Conservation (phyloP, 2,888 invertebrate genomes). For the Euproctis similis region DNA sequence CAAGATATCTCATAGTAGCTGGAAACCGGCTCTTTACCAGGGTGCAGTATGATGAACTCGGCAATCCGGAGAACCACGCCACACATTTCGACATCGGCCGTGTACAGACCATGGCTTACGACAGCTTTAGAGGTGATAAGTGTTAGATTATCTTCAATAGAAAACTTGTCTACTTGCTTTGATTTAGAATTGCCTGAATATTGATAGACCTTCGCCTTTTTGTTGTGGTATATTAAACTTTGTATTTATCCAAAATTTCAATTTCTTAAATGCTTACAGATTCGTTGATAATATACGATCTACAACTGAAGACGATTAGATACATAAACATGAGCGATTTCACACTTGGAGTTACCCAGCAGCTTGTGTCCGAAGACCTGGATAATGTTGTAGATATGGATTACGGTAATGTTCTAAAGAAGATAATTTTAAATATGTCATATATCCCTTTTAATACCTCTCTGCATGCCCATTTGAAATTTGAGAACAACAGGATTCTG, state of each 20-base stretch:
- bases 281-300: slow-evolving; percentile 51
- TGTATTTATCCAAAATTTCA: no score
- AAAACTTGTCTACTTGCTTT: no score
- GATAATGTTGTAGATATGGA: slow-evolving; percentile 59
- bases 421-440: no score
- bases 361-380: slow-evolving; percentile 33
- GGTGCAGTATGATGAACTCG: slow-evolving; percentile 80
- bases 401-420: no score
- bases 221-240: no score
- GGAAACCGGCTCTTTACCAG: slow-evolving; percentile 74
- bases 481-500: no score
- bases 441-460: no score
- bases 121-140: slow-evolving; percentile 62
- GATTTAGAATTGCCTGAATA: no score
- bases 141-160: no score
- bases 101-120: slow-evolving; percentile 81
- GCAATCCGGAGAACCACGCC: slow-evolving; percentile 76
- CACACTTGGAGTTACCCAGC: slow-evolving; percentile 36
- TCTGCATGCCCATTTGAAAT: no score
- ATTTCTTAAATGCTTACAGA: slow-evolving; percentile 32
- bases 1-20: slow-evolving; percentile 74
- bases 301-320: slow-evolving; percentile 38
- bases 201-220: no score
- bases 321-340: slow-evolving; percentile 52
- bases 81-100: slow-evolving; percentile 62